Evolutionary conservation across 2,888 invertebrate species (phyloP), one percentile per base, ranked within the genome.

Genomic region (Zaprionus bogoriensis): DNA sequence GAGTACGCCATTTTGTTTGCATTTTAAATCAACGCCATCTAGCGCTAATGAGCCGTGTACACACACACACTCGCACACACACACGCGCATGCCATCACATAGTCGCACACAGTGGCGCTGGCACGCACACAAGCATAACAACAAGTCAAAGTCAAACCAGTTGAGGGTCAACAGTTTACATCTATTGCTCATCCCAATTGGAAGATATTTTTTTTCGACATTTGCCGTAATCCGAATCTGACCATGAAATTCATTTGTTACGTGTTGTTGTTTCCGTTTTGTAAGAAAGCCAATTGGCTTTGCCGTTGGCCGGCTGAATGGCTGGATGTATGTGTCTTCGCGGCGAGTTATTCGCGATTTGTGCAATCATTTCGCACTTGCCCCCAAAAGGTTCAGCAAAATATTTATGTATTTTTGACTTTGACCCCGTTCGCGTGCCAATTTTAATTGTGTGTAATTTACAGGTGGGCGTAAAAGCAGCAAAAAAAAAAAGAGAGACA

Each of bases 231-330:
- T 74, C 69, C 74, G 51, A 63, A 79, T 74, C 72, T 85, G 88
- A 79, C 88, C 85, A 74, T 85, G 87, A 85, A 85, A 75, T 72
- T 66, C 67, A 67, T 67, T 76, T 74, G 63, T 54, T 84, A 86
- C 84, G 87, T 87, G 77, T 70, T 74, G 69, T 70, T 72, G 78
- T 84, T 84, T 87, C 76, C 67, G 73, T 83, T 87, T 84, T 74
- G 74, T 81, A 84, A 87, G 77, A 79, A 70, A 77, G 72, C 68
- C 71, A 86, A 84, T 87, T 87, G 67, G 63, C 55, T 53, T 25
- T 28, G 45, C 14, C 27, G 9, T 53, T 32, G 30, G 32, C 4
- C 20, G 14, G 9, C 27, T 20, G 12, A 65, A n/a, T 55, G 52
- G 27, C 47, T 45, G 53, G 7, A 30, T 30, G 30, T 27, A 10